Evolutionary conservation across 2,888 invertebrate species (phyloP).

Genomic region (Hofmannophila pseudospretella): DNA sequence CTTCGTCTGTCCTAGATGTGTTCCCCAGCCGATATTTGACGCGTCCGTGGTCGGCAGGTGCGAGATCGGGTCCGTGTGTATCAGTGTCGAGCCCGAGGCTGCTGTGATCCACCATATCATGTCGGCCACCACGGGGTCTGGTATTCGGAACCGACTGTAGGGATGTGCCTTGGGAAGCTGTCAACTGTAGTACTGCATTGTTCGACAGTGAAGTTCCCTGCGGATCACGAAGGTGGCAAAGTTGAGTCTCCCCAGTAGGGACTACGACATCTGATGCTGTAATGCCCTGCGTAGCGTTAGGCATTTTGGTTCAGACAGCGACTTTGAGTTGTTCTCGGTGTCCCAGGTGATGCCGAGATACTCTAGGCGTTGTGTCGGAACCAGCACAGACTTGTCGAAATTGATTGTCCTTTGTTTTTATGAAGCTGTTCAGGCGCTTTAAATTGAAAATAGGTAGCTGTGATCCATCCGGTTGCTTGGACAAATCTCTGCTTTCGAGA

Average conservation of each 20-base stretch:
- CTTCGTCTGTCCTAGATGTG: too few species aligned
- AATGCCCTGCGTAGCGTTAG: too few species aligned
- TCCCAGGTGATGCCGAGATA: too few species aligned
- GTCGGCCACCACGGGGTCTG: conserved; percentile 8
- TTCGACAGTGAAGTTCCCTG: conserved; percentile 8
- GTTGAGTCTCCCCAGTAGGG: conserved; percentile 21
- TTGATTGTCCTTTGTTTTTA: conserved; percentile 5
- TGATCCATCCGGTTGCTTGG: conserved; percentile 11
- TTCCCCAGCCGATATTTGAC: too few species aligned
- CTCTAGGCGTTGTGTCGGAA: too few species aligned
- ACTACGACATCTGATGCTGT: conserved; percentile 9
- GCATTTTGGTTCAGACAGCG: too few species aligned
- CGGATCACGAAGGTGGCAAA: conserved; percentile 14
- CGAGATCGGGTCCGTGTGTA: too few species aligned
- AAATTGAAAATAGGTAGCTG: conserved; percentile 15
- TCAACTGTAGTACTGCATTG: conserved; percentile 12
- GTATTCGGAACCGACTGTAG: conserved; percentile 1
- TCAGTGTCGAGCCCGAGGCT: conserved; percentile 3
- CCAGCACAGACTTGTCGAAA: too few species aligned
- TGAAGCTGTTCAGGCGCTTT: conserved; percentile 13
- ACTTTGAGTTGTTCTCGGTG: conserved; percentile 14
- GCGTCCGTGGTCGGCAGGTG: background rate
- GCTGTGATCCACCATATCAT: conserved; percentile 14
- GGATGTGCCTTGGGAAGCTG: too few species aligned
- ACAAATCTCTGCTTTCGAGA: background rate